phyloP scores from a whole-genome alignment of 2,113 vertebrate genomes.

The Neolamprologus hecqui region DNA sequence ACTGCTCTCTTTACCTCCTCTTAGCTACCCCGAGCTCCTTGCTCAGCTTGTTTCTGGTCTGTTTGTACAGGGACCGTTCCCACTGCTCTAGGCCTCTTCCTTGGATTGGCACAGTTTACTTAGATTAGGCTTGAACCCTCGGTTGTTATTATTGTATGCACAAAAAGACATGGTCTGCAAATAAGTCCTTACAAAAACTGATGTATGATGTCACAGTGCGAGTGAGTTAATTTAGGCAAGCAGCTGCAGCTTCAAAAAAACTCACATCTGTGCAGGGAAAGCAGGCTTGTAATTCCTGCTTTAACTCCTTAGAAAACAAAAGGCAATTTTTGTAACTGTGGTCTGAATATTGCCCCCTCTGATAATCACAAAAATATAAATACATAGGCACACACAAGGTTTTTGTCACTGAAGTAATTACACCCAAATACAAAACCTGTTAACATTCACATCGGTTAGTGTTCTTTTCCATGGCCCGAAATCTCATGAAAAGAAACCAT shows the following conservation, averaged over 20 bases:
- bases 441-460: slow-evolving; percentile 16
- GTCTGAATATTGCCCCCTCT: not conserved
- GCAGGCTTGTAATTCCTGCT: not conserved
- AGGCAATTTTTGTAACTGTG: not conserved
- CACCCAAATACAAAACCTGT: slow-evolving; percentile 24
- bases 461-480: not conserved
- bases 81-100: not conserved
- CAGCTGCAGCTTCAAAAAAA: not conserved
- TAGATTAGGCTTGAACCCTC: not conserved
- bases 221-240: not conserved
- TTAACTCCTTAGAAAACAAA: not conserved
- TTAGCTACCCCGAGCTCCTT: not conserved
- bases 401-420: slow-evolving; percentile 6
- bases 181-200: not conserved
- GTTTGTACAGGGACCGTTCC: not conserved
- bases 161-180: not conserved
- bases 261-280: not conserved
- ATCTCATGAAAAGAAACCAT: slow-evolving; percentile 1
- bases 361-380: not conserved
- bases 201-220: not conserved
- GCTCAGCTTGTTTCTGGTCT: not conserved
- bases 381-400: not conserved
- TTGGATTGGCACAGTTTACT: not conserved
- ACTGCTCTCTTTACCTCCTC: not conserved
- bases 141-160: not conserved